Evolutionary conservation across 2,888 invertebrate genomes (phyloP), one percentile per base, ranked within the genome.

Genomic region (Sesamia inferens): DNA sequence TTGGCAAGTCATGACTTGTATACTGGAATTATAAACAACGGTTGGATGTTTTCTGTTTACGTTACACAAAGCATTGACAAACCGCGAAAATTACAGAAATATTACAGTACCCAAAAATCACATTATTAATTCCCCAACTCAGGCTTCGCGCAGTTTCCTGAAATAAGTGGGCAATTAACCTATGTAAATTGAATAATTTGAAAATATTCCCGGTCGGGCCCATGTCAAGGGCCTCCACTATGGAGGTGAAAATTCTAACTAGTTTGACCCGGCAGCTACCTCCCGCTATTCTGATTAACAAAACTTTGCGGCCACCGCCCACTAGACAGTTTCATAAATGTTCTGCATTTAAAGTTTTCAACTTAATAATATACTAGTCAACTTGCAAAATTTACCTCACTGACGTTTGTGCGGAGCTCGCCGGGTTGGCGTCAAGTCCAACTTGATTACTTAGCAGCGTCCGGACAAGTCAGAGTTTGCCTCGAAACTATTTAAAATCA

Each of bases 121-220:
- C 47, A 59, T 48, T 62, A 79, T 78, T 68, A 87, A 87, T 77
- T 69, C 42, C 78, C 80, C 78, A 83, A 76, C 78, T 80, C 73
- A 75, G 79, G 73, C 77, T 82, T 78, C 87, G 84, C 85, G 81
- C 86, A 88, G 87, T 87, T 85, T 85, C 86, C 85, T 85, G 86
- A 86, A 87, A 89, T 88, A 89, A 89, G 88, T 88, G 89, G 85
- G 71, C 90, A 90, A 91, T 93, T 92, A 90, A 91, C 91, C 90
- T 91, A 92, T 92, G 92, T 89, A 92, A 93, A 93, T 93, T 90
- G 88, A 93, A 93, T 93, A 91, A 93, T 92, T 93, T 92, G 90
- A 92, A 92, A 93, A 93, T 92, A 93, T 91, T 90, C 88, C 87
- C 85, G 85, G 84, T 81, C 87, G 76, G 87, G 85, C 86, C 89